These are phyloP conservation scores for Acomys russatus DNA, from an alignment of 2,797 vertebrate species.

Conservation along the genomic window DNA sequence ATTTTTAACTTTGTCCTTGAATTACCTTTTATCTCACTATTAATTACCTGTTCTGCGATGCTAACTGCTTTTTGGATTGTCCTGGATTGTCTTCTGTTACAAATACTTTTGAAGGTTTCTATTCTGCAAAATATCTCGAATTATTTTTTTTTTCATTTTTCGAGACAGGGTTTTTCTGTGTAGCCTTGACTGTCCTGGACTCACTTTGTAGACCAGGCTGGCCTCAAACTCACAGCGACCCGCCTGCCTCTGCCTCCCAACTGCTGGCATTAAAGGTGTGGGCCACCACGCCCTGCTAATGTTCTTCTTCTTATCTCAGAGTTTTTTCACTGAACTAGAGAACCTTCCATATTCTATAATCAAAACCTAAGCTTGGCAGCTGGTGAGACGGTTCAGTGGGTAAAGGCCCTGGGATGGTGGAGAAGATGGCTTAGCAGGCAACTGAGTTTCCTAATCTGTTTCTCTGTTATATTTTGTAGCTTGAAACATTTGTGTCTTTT, in stretches of 20 bases:
- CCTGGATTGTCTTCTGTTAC: background rate
- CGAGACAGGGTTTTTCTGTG: too few relatives aligned
- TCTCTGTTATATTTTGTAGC: background rate
- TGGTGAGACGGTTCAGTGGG: background rate
- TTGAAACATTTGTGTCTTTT: background rate
- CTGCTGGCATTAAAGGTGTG: too few relatives aligned
- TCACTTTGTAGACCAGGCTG: too few relatives aligned
- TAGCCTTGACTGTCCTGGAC: too few relatives aligned
- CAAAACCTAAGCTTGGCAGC: background rate
- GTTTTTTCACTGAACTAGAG: background rate
- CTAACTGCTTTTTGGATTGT: background rate
- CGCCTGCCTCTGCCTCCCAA: too few relatives aligned
- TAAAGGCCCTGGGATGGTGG: background rate
- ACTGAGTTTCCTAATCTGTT: background rate
- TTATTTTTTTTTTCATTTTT: too few relatives aligned
- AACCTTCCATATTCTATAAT: background rate
- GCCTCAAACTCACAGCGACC: too few relatives aligned
- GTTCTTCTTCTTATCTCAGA: background rate
- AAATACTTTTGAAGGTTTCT: background rate
- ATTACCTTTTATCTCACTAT: background rate
- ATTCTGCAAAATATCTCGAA: background rate
- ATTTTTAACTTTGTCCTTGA: background rate
- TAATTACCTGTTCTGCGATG: background rate
- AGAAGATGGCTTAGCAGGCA: background rate
- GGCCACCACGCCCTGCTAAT: too few relatives aligned